These are phyloP conservation scores for Drosophila carrolli DNA, from an alignment of 1,140 invertebrate genomes.

Conservation along the genomic window DNA sequence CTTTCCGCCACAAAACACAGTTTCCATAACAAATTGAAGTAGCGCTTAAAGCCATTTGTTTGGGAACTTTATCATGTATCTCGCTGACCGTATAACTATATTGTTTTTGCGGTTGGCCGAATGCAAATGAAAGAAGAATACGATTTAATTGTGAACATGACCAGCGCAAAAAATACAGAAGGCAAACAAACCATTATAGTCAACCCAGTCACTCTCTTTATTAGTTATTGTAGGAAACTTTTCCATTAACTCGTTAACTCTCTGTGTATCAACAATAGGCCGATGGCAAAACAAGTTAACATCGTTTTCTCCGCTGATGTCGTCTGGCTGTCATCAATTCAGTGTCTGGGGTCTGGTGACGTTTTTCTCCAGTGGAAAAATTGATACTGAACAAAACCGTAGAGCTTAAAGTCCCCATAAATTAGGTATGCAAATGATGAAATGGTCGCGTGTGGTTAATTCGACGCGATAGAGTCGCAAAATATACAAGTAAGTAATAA, in stretches of 20 bases:
- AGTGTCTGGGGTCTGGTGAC: conserved; percentile 49
- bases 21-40: conserved; percentile 41
- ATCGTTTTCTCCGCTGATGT: conserved; percentile 43
- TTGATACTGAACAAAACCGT: conserved; percentile 40
- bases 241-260: conserved; percentile 78
- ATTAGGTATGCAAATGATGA: conserved; percentile 63
- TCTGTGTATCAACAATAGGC: conserved; percentile 65
- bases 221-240: conserved; percentile 64
- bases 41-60: conserved; percentile 26
- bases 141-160: conserved; percentile 46
- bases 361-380: conserved; percentile 63
- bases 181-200: conserved; percentile 14
- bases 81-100: conserved; percentile 22
- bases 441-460: conserved; percentile 53
- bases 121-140: conserved; percentile 49
- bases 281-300: conserved; percentile 49
- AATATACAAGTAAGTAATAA: conserved; percentile 10
- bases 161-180: conserved; percentile 45
- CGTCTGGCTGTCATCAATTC: conserved; percentile 69
- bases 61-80: conserved; percentile 27
- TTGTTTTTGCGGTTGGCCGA: conserved; percentile 26
- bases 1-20: conserved; percentile 30
- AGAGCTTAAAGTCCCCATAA: conserved; percentile 44
- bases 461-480: conserved; percentile 24
- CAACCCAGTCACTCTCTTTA: conserved; percentile 21